These are phyloP conservation scores for Mimachlamys varia DNA, from an alignment of 2,888 invertebrate genomes.

Conservation along the genomic window DNA sequence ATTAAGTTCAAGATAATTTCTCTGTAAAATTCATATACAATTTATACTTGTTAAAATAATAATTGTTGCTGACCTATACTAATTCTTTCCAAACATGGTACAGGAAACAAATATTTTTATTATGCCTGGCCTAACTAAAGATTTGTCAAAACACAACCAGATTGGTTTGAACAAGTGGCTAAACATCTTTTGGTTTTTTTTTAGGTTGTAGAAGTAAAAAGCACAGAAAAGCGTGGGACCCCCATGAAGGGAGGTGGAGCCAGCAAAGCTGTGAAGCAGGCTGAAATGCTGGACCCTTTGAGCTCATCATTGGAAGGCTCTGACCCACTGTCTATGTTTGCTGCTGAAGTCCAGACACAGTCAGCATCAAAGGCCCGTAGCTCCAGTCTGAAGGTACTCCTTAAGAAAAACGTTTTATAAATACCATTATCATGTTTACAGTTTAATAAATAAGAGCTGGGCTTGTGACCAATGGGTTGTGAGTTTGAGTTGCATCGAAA, in stretches of 20 bases:
- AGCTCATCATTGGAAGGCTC: constrained; percentile 86
- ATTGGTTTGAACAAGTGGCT: no score
- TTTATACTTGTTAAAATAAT: no score
- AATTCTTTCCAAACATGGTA: no score
- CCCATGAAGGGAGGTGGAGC: constrained; percentile 51
- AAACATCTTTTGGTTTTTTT: not conserved
- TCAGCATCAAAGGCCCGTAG: constrained; percentile 53
- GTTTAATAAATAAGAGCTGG: no score
- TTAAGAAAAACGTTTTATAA: constrained; percentile 21
- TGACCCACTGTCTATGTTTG: constrained; percentile 90
- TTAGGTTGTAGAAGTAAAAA: constrained; percentile 77
- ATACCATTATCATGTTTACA: not conserved
- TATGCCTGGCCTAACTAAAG: no score
- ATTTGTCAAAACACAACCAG: no score
- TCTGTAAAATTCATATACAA: no score
- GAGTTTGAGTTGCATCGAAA: no score
- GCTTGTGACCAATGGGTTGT: no score
- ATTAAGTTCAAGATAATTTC: no score
- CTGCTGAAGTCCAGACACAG: constrained; percentile 85
- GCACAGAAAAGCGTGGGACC: constrained; percentile 62
- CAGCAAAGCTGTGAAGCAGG: constrained; percentile 43
- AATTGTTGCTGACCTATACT: no score
- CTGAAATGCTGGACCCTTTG: constrained; percentile 66
- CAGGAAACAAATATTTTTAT: no score
- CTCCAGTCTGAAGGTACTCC: constrained; percentile 53